Percentiles rank a stretch among this genome's conserved stretches.
phyloP scores from a whole-genome alignment of 1,140 invertebrate species.

The Diachasma alloeum region DNA sequence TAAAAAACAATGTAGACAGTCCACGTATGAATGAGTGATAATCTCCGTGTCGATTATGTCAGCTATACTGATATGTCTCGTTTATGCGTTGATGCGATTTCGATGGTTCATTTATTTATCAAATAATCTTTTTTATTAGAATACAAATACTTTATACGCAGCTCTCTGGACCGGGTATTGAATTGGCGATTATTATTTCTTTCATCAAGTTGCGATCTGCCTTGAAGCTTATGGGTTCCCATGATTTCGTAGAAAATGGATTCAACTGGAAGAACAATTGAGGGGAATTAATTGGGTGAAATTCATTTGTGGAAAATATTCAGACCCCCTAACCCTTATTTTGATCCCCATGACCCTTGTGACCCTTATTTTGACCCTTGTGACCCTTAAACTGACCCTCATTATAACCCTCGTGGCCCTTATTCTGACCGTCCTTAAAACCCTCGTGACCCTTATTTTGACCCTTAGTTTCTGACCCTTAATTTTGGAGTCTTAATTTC shows the following conservation, averaged over 20 bases:
- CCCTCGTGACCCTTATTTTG: too few species aligned
- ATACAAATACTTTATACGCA: conserved; percentile 69
- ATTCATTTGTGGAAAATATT: too few species aligned
- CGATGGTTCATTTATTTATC: conserved; percentile 26
- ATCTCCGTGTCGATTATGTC: conserved; percentile 18
- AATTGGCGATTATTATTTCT: conserved; percentile 74
- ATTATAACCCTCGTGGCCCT: too few species aligned
- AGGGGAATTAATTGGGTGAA: too few species aligned
- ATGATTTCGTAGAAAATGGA: conserved; percentile 63
- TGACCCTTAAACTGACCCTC: too few species aligned
- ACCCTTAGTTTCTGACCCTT: too few species aligned
- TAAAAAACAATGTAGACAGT: neutral
- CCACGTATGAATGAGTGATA: neutral
- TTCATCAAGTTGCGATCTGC: conserved; percentile 63
- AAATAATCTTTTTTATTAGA: conserved; percentile 39
- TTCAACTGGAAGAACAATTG: conserved; percentile 50
- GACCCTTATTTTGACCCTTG: too few species aligned
- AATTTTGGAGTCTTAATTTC: too few species aligned
- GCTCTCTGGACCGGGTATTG: conserved; percentile 78
- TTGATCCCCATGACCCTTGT: too few species aligned
- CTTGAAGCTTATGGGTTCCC: conserved; percentile 63
- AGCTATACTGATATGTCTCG: conserved; percentile 37
- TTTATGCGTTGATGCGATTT: conserved; percentile 12
- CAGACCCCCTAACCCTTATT: too few species aligned
- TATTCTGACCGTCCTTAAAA: too few species aligned